Evolutionary conservation across 2,888 invertebrate genomes (phyloP).

Genomic region (Parasteatoda lunata): DNA sequence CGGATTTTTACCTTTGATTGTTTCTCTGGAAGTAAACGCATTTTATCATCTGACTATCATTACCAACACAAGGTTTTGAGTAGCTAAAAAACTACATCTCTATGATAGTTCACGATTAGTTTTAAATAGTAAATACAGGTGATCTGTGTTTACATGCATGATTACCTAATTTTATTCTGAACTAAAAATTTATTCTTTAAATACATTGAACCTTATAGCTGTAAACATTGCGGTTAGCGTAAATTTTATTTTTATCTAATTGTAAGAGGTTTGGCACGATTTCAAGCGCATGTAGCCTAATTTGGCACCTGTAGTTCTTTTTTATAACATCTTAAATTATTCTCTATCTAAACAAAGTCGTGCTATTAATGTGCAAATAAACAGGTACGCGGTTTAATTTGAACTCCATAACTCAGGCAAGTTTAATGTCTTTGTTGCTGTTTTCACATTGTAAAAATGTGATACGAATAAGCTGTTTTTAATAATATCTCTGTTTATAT

Average conservation of each 20-base stretch:
- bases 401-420: background rate
- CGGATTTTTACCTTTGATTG: background rate
- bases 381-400: background rate
- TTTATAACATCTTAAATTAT: conserved; percentile 15
- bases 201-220: conserved; percentile 20
- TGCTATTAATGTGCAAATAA: conserved; percentile 11
- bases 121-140: too few relatives aligned
- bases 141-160: too few relatives aligned
- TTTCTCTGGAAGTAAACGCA: background rate
- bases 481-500: background rate
- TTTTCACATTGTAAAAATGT: too few relatives aligned
- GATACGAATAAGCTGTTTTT: background rate
- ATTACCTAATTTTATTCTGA: too few relatives aligned
- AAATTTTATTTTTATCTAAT: conserved; percentile 12
- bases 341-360: conserved; percentile 14
- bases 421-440: background rate
- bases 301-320: conserved; percentile 57
- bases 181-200: background rate
- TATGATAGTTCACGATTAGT: too few relatives aligned
- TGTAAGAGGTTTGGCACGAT: conserved; percentile 36
- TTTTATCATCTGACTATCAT: conserved; percentile 8
- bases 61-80: too few relatives aligned
- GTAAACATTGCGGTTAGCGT: conserved; percentile 50
- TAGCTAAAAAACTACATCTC: too few relatives aligned
- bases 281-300: conserved; percentile 61